These are phyloP conservation scores for Acleris emargana DNA, from an alignment of 2,888 invertebrate genomes.

Conservation along the genomic window DNA sequence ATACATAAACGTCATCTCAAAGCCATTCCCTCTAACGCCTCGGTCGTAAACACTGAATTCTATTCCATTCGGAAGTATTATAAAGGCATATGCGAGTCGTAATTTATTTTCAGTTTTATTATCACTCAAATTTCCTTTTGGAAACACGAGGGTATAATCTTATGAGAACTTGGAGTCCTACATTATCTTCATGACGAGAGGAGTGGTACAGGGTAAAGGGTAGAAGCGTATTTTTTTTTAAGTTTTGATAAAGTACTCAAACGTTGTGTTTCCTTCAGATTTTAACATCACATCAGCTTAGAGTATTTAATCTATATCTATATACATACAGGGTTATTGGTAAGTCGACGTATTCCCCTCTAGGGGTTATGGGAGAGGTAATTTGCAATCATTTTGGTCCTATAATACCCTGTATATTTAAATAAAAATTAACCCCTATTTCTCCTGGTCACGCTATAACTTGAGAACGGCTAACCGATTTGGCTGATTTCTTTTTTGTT, in stretches of 20 bases:
- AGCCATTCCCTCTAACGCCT: conserved; percentile 21
- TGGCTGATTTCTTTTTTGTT: too few relatives aligned
- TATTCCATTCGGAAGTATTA: conserved; percentile 33
- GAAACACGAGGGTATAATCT: conserved; percentile 65
- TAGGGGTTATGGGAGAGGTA: too few relatives aligned
- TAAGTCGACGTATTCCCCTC: too few relatives aligned
- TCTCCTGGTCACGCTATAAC: too few relatives aligned
- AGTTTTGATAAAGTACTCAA: not conserved
- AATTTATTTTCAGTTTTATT: conserved; percentile 68
- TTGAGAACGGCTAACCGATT: too few relatives aligned
- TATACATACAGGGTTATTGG: too few relatives aligned
- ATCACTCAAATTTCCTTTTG: conserved; percentile 74
- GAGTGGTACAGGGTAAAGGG: conserved; percentile 44
- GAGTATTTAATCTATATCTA: too few relatives aligned
- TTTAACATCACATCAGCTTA: too few relatives aligned
- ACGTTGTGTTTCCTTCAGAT: too few relatives aligned
- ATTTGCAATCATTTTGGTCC: too few relatives aligned
- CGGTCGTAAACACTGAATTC: conserved; percentile 21
- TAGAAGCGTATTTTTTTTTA: conserved; percentile 6
- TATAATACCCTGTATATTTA: too few relatives aligned
- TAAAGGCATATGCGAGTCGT: conserved; percentile 50
- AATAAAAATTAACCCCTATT: too few relatives aligned
- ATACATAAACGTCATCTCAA: conserved; percentile 35
- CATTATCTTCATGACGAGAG: conserved; percentile 74
- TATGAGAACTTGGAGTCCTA: conserved; percentile 68